phyloP scores from a whole-genome alignment of 2,113 vertebrate genomes.

The Limanda limanda region DNA sequence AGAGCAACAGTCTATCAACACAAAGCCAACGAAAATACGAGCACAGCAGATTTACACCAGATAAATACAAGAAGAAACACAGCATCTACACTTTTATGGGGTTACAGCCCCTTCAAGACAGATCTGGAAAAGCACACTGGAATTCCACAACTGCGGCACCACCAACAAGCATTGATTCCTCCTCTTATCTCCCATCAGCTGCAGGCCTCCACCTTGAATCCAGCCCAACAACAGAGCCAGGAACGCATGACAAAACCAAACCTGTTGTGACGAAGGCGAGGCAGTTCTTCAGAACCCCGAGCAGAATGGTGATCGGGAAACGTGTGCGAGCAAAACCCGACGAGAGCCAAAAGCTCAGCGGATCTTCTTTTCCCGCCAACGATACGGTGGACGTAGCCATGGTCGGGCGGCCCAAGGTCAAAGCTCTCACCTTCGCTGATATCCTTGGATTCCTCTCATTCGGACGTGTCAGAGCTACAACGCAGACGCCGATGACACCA shows the following conservation, averaged over 20 bases:
- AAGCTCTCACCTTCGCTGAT: conserved; percentile 32
- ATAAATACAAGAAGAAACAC: neutral
- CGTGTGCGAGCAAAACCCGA: conserved; percentile 20
- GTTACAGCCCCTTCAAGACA: neutral
- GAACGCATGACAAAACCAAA: neutral
- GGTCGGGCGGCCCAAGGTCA: conserved; percentile 24
- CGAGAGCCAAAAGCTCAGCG: neutral
- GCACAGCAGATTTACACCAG: neutral
- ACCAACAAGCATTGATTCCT: neutral
- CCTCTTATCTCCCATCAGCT: conserved; percentile 3
- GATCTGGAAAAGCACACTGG: neutral
- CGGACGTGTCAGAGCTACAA: conserved; percentile 13
- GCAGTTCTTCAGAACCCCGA: conserved; percentile 18
- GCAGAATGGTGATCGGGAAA: conserved; percentile 46
- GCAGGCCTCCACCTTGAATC: neutral
- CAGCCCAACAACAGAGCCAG: neutral
- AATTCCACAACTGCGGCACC: neutral
- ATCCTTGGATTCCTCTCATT: conserved; percentile 60
- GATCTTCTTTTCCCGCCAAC: neutral
- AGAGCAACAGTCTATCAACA: neutral
- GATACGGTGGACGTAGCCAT: neutral
- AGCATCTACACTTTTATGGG: neutral
- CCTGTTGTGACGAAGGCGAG: neutral
- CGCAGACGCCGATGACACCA: neutral
- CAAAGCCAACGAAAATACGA: accelerated